Base-by-base conservation (phyloP, 2,888 invertebrate species). In the Branchellion lobata region DNA sequence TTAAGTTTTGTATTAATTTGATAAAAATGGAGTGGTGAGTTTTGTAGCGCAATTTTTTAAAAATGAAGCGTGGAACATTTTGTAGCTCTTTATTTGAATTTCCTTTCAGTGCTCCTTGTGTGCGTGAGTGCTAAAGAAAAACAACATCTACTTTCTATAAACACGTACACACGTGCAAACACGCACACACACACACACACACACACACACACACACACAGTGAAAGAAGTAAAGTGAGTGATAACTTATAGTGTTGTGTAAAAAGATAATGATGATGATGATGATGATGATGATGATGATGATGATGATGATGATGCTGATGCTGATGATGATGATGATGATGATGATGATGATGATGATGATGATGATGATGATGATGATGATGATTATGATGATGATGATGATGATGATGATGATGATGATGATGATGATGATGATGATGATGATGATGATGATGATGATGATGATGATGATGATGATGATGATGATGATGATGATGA, bases 401-500 rank as follows among this genome's bases (percentile, higher is more conserved):
- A 72, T 72, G 34, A 31, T 79, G 51, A 79, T 79, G 71, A 47
- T 72, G 47, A 79, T 34, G 51, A 79, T n/a, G 21, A 69, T 69
- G 34, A 29, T 69, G 31, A 69, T 11, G 69, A 34, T 69, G 31
- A 69, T 29, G 34, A 69, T 69, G 31, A 53, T 53, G 75, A 31
- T 40, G 2, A 5, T 53, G 31, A 18, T 1, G 27, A 75, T 47
- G 57, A 29, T 53, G n/a, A 18, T 47, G 57, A 75, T 53, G 24
- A 53, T 75, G 57, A 53, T 53, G 1, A 53, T 75, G 73, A 47
- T 75, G 24, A 31, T 75, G 57, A 29, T 75, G 53, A 75, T 74
- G 53, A 51, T 74, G 47, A 51, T 74, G 31, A 40, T 51, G 47
- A 51, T 74, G 31, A 29, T 74, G 27, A 24, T 53, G 31, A 74